Evolutionary conservation across 2,113 vertebrate species (phyloP).

Genomic region (Peromyscus polionotus): DNA sequence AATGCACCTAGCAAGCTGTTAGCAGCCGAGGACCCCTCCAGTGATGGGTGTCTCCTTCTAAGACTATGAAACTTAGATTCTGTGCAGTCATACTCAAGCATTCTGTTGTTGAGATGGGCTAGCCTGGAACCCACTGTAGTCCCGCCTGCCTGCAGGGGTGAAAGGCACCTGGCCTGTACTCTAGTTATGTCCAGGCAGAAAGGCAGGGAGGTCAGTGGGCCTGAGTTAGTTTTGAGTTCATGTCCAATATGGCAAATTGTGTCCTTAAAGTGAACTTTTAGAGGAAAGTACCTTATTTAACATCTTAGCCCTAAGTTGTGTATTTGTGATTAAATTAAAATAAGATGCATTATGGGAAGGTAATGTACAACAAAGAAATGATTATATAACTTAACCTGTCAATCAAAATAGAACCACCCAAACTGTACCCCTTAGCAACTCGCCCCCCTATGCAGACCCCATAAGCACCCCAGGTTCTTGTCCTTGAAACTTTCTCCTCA

Average conservation of each 20-base stretch:
- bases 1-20: neutral
- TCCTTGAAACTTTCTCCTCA: neutral
- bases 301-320: neutral
- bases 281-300: neutral
- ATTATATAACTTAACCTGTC: no score
- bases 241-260: neutral
- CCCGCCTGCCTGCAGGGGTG: neutral
- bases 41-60: neutral
- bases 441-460: neutral
- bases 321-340: neutral
- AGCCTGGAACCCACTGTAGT: neutral
- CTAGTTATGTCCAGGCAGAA: neutral
- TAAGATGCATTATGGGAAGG: neutral
- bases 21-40: neutral
- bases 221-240: neutral
- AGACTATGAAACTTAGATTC: neutral
- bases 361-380: no score
- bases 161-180: neutral
- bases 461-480: neutral
- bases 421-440: neutral
- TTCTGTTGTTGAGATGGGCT: neutral
- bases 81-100: neutral
- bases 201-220: neutral
- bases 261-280: neutral
- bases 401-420: neutral